phyloP scores from a whole-genome alignment of 2,113 vertebrate species.

The Alethe castanea region DNA sequence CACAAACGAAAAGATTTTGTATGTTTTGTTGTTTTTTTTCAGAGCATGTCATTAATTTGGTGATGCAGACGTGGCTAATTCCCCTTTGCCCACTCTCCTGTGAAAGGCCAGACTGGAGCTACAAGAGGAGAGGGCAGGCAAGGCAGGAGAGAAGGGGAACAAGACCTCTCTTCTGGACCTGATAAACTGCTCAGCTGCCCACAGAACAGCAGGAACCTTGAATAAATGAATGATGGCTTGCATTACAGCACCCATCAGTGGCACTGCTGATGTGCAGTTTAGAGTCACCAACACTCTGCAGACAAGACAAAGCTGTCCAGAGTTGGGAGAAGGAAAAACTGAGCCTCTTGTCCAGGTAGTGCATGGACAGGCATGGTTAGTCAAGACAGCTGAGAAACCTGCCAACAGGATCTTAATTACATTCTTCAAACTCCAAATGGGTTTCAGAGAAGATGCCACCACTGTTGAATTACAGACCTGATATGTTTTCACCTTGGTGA shows the following conservation, averaged over 20 bases:
- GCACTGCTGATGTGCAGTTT: background rate
- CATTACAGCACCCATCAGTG: background rate
- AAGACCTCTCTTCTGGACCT: background rate
- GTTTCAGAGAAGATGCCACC: background rate
- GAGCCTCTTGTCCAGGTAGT: background rate
- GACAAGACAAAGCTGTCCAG: background rate
- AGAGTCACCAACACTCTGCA: background rate
- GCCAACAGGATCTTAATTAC: constrained; percentile 13
- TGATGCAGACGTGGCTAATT: background rate
- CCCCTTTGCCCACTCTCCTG: background rate
- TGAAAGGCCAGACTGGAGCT: background rate
- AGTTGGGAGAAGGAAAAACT: background rate
- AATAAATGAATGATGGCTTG: background rate
- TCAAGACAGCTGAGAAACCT: background rate
- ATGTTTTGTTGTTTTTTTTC: background rate
- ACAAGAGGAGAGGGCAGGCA: background rate
- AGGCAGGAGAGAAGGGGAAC: background rate
- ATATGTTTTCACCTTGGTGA: background rate
- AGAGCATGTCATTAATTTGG: background rate
- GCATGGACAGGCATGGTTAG: background rate
- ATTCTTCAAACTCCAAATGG: background rate
- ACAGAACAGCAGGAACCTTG: background rate
- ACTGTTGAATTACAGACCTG: background rate
- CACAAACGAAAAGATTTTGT: background rate
- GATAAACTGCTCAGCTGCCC: background rate